Evolutionary conservation across 2,888 invertebrate species (phyloP).

Genomic region (Merodon equestris): DNA sequence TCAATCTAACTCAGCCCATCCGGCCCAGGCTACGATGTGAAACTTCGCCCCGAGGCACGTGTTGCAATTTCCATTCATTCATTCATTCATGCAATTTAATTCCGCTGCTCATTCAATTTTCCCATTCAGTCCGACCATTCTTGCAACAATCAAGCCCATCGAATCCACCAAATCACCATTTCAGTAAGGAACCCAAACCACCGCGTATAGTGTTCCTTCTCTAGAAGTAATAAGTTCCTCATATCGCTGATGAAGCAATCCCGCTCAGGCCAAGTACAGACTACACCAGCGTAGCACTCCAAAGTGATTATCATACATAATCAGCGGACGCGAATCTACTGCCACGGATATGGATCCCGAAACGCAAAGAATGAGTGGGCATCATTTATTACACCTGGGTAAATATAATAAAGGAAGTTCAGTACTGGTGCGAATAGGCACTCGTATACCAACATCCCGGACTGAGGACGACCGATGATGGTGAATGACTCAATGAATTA

Average conservation of each 20-base stretch:
- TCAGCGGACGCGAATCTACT: constrained; percentile 51
- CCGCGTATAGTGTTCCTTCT: constrained; percentile 14
- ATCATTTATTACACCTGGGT: constrained; percentile 66
- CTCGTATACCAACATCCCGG: too few species aligned
- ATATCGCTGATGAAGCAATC: constrained; percentile 66
- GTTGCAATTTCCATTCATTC: constrained; percentile 64
- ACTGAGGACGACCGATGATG: constrained; percentile 3
- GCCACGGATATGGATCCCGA: constrained; percentile 21
- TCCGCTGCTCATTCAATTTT: constrained; percentile 62
- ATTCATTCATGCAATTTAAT: constrained; percentile 64
- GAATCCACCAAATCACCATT: constrained; percentile 10
- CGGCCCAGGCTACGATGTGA: constrained; percentile 12
- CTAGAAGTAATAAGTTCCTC: constrained; percentile 61
- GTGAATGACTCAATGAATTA: constrained; percentile 60
- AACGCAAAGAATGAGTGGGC: constrained; percentile 50
- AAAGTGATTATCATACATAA: constrained; percentile 63
- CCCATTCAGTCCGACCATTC: not conserved
- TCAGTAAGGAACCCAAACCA: constrained; percentile 4
- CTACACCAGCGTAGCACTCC: constrained; percentile 44
- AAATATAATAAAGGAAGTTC: constrained; percentile 53
- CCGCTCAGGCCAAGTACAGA: not conserved
- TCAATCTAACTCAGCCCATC: constrained; percentile 8
- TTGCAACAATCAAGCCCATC: too few species aligned
- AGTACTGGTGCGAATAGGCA: too few species aligned
- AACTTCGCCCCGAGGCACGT: constrained; percentile 48